Evolutionary conservation across 2,797 vertebrate genomes (phyloP), one percentile per base, ranked within the genome.

Genomic region (Enteromius fasciolatus): DNA sequence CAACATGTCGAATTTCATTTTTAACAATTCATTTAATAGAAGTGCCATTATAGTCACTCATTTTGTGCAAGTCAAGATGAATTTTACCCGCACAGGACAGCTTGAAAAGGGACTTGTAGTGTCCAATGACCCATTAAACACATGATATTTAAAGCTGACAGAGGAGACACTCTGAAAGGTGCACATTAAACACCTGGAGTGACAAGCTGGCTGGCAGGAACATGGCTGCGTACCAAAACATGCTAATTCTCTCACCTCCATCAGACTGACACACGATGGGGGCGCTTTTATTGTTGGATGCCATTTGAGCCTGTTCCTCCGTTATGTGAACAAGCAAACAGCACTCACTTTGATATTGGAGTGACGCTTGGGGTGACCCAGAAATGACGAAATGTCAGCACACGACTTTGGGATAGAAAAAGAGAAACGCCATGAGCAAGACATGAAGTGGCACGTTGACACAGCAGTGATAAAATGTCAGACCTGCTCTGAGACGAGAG

Each of bases 391-490:
- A 69, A 81, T 59, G 57, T 73, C 78, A 72, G n/a, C 8, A 10
- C 46, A 28, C 2, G n/a, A 76, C 68, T 77, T 57, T 68, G 28
- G 63, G 14, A 31, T 3, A 12, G 4, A 15, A 57, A 52, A 46
- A 69, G 44, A 39, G 77, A 80, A 83, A 36, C 3, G 14, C 66
- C 50, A 64, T 41, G 77, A 52, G 70, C 48, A 74, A 67, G 72
- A 69, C 69, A 67, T 66, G 36, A 59, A 68, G 72, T 72, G 69
- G 75, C 59, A 78, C 73, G 23, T 39, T 68, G 78, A 82, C 79
- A 75, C 36, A 46, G 57, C 48, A 14, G 70, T 39, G 80, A 81
- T 81, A 54, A 81, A 81, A 64, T 75, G 46, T 81, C 59, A 66
- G 10, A 25, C 41, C 15, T 4, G 41, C 63, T 78, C 52, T 20